Evolutionary conservation across 2,113 vertebrate genomes (phyloP).

Genomic region (Myotis brandtii): DNA sequence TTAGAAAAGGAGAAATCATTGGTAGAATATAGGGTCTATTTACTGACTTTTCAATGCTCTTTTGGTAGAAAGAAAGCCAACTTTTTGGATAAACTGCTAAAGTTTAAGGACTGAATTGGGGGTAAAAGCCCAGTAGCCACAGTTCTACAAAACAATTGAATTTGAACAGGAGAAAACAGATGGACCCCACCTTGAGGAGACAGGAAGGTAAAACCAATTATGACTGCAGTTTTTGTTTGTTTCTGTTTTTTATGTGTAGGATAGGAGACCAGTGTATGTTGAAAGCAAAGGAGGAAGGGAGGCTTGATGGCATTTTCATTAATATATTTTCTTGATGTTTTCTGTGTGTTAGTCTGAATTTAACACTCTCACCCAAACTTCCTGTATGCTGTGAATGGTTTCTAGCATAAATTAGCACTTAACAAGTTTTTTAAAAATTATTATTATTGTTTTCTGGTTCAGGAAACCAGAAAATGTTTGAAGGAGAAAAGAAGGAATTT

Average conservation of each 20-base stretch:
- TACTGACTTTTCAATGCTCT: background rate
- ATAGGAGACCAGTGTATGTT: background rate
- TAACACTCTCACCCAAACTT: background rate
- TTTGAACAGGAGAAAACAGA: background rate
- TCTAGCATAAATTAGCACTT: background rate
- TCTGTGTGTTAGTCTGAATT: background rate
- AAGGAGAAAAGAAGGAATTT: constrained; percentile 7
- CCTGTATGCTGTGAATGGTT: background rate
- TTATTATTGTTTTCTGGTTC: background rate
- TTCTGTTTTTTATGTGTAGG: background rate
- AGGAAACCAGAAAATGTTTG: background rate
- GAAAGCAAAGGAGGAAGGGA: background rate
- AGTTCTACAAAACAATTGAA: background rate
- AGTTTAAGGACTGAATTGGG: background rate
- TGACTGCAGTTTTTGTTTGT: background rate
- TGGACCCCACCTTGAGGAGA: background rate
- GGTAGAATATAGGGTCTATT: background rate
- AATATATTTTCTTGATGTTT: background rate
- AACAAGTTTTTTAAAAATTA: background rate
- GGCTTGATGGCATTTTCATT: background rate
- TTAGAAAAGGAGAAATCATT: background rate
- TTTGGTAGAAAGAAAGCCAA: background rate
- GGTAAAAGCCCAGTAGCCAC: background rate
- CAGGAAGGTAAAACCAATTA: background rate
- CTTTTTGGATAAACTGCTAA: background rate